Evolutionary conservation across 2,888 invertebrate species (phyloP).

Genomic region (Thecocarcelia acutangulata): DNA sequence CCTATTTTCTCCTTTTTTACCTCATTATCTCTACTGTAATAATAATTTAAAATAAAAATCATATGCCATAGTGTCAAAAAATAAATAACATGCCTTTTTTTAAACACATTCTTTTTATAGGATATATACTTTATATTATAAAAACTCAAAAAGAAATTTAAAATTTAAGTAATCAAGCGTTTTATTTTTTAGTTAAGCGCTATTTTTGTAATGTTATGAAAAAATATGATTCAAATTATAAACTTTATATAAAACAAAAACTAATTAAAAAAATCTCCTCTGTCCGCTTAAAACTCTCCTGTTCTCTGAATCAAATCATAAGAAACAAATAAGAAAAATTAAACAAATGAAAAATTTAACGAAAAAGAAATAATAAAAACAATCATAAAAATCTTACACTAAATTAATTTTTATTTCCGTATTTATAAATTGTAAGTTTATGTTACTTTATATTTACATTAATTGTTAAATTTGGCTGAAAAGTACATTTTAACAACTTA

Average conservation of each 20-base stretch:
- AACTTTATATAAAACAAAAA: slow-evolving; percentile 51
- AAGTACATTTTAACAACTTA: slow-evolving; percentile 11
- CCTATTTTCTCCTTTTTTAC: slow-evolving; percentile 41
- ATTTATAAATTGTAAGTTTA: slow-evolving; percentile 39
- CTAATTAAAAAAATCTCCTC: slow-evolving; percentile 43
- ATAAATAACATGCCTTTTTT: slow-evolving; percentile 65
- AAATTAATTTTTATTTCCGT: slow-evolving; percentile 14
- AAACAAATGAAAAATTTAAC: slow-evolving; percentile 37
- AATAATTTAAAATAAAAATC: slow-evolving; percentile 55
- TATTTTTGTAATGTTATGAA: slow-evolving; percentile 64
- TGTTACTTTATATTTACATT: slow-evolving; percentile 20
- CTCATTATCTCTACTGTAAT: slow-evolving; percentile 59
- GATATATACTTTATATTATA: slow-evolving; percentile 65
- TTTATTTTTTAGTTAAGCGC: slow-evolving; percentile 64
- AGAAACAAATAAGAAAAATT: slow-evolving; percentile 24
- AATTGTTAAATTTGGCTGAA: slow-evolving; percentile 38
- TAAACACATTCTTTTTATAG: slow-evolving; percentile 60
- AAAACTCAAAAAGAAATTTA: slow-evolving; percentile 54
- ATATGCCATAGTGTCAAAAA: slow-evolving; percentile 69
- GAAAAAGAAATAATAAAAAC: slow-evolving; percentile 49
- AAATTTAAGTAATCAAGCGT: slow-evolving; percentile 66
- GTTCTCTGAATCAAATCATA: slow-evolving; percentile 50
- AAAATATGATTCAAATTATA: slow-evolving; percentile 53
- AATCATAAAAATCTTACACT: slow-evolving; percentile 45
- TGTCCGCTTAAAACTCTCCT: slow-evolving; percentile 47